Percentiles rank a stretch among this genome's conserved stretches.
These are phyloP conservation scores for Liparis tanakae DNA, from an alignment of 2,797 vertebrate species.

Conservation along the genomic window DNA sequence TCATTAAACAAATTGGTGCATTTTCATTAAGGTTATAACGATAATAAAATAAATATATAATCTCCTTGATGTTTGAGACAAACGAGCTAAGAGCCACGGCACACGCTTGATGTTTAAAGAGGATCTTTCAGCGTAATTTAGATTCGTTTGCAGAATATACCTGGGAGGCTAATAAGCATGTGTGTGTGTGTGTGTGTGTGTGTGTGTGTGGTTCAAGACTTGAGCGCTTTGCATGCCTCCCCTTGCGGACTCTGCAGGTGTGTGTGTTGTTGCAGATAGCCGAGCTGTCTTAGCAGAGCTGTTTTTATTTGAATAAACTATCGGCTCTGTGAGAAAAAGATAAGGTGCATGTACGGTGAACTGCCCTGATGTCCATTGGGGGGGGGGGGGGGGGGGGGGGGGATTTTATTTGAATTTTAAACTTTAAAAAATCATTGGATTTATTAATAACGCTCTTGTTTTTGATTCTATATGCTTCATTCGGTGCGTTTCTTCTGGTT, in stretches of 20 bases:
- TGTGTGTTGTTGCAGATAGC: constrained; percentile 42
- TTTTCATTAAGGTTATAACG: not conserved
- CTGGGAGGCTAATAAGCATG: not conserved
- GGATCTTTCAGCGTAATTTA: constrained; percentile 16
- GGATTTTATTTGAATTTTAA: not conserved
- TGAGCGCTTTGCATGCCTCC: constrained; percentile 26
- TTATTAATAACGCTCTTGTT: not conserved
- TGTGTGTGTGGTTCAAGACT: not conserved
- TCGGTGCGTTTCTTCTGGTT: not conserved
- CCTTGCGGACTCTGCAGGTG: constrained; percentile 14
- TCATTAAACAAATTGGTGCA: not conserved
- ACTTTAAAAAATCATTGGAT: not conserved
- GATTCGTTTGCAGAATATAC: not conserved
- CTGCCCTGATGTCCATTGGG: not conserved
- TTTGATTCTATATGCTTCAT: not conserved
- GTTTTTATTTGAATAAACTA: constrained; percentile 65
- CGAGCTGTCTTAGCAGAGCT: constrained; percentile 7
- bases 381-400: too few species aligned
- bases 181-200: not conserved
- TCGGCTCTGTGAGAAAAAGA: constrained; percentile 48
- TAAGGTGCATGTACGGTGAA: constrained; percentile 28
- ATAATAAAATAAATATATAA: too few species aligned
- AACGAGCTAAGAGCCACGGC: not conserved
- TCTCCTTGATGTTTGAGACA: not conserved
- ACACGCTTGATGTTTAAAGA: constrained; percentile 21